Percentiles rank a stretch among this genome's conserved stretches.
These are phyloP conservation scores for Ormyrus nitidulus DNA, from an alignment of 2,888 invertebrate species.

Conservation along the genomic window DNA sequence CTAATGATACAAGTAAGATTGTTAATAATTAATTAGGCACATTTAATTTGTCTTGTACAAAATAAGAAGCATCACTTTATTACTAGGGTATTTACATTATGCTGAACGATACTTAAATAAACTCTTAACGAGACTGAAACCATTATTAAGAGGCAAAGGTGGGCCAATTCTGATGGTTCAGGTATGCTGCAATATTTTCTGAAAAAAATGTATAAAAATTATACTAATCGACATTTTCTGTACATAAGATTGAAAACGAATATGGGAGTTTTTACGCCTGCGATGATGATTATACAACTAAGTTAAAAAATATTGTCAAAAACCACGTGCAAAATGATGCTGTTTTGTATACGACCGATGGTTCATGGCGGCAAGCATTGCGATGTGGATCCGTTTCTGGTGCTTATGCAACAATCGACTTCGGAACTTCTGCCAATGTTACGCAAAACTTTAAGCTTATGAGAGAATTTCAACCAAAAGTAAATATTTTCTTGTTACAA, in stretches of 20 bases:
- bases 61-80: not conserved
- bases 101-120: conserved; percentile 77
- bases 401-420: conserved; percentile 87
- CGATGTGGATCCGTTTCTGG: conserved; percentile 83
- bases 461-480: conserved; percentile 77
- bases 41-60: not conserved
- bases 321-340: conserved; percentile 81
- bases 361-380: conserved; percentile 77
- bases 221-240: no score
- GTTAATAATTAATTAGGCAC: not conserved
- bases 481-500: conserved; percentile 54
- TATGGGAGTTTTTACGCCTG: conserved; percentile 90
- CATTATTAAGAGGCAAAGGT: conserved; percentile 82
- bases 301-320: conserved; percentile 81
- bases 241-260: conserved; percentile 89
- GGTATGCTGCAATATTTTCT: conserved; percentile 73
- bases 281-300: conserved; percentile 83
- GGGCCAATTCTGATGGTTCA: conserved; percentile 93
- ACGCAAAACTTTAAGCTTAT: conserved; percentile 75
- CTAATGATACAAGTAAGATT: conserved; percentile 77
- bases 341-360: conserved; percentile 91
- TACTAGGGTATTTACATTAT: conserved; percentile 73
- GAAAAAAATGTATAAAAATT: not conserved
- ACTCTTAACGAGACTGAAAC: conserved; percentile 76
- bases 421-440: conserved; percentile 78